Evolutionary conservation across 2,113 vertebrate genomes (phyloP).

Genomic region (Aptenodytes patagonicus): DNA sequence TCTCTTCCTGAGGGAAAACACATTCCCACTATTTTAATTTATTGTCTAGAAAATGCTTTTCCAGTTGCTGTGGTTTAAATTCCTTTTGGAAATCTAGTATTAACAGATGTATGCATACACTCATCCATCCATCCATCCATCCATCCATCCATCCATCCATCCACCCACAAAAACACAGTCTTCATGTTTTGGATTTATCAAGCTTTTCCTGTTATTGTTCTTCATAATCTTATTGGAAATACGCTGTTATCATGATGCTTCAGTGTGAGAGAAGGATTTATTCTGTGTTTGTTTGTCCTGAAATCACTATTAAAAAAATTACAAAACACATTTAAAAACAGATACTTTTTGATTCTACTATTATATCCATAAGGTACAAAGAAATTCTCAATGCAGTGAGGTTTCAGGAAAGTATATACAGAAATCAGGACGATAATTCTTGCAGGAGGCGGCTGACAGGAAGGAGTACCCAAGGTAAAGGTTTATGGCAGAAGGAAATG

Average conservation of each 20-base stretch:
- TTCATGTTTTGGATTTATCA: neutral
- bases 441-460: neutral
- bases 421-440: neutral
- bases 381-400: neutral
- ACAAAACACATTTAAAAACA: neutral
- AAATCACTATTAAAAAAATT: neutral
- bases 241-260: neutral
- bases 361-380: neutral
- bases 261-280: constrained; percentile 3
- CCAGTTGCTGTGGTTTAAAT: constrained; percentile 21
- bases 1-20: constrained; percentile 7
- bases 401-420: neutral
- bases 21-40: neutral
- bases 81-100: neutral
- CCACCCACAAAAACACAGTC: neutral
- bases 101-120: neutral
- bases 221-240: constrained; percentile 25
- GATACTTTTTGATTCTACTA: neutral
- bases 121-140: neutral
- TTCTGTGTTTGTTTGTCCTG: neutral
- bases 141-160: neutral
- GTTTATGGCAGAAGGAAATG: neutral
- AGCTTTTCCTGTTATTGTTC: constrained; percentile 6
- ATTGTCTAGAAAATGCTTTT: constrained; percentile 20
- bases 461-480: neutral